Percentiles rank a stretch among this genome's conserved stretches.
Evolutionary conservation across 2,113 vertebrate species (phyloP).

Genomic region (Zingel zingel): DNA sequence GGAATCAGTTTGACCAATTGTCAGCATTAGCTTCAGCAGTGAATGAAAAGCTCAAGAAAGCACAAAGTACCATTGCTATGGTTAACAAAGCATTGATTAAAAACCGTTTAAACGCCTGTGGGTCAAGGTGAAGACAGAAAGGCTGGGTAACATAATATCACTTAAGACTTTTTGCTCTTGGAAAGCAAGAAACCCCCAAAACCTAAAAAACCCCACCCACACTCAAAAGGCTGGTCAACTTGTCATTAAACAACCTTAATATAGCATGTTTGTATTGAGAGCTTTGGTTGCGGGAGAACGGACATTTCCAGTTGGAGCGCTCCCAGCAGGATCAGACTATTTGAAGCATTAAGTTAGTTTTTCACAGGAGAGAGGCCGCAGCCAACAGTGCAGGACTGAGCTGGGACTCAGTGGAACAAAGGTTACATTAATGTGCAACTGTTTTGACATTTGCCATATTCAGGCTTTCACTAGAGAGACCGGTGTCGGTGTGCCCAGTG

Average conservation of each 20-base stretch:
- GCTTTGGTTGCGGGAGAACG: conserved; percentile 29
- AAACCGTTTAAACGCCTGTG: neutral
- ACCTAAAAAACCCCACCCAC: conserved; percentile 36
- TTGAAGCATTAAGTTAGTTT: conserved; percentile 23
- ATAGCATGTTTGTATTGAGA: conserved; percentile 39
- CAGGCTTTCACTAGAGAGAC: no score
- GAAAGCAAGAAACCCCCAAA: conserved; percentile 28
- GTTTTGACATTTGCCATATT: neutral
- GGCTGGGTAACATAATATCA: conserved; percentile 43
- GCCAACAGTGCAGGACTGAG: conserved; percentile 21
- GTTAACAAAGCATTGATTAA: neutral
- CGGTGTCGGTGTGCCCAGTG: no score
- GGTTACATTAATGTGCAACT: neutral
- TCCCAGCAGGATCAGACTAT: conserved; percentile 27
- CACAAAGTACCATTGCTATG: neutral
- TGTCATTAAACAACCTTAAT: conserved; percentile 44
- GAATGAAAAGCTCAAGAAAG: no score
- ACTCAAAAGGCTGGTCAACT: conserved; percentile 31
- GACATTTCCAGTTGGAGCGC: conserved; percentile 43
- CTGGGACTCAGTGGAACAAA: neutral
- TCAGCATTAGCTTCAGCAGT: no score
- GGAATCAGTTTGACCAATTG: no score
- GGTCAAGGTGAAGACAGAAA: conserved; percentile 16
- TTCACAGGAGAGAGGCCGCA: conserved; percentile 11
- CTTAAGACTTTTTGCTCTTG: neutral